Conservation (phyloP, 2,888 invertebrate species). For the Dastarcus helophoroides region DNA sequence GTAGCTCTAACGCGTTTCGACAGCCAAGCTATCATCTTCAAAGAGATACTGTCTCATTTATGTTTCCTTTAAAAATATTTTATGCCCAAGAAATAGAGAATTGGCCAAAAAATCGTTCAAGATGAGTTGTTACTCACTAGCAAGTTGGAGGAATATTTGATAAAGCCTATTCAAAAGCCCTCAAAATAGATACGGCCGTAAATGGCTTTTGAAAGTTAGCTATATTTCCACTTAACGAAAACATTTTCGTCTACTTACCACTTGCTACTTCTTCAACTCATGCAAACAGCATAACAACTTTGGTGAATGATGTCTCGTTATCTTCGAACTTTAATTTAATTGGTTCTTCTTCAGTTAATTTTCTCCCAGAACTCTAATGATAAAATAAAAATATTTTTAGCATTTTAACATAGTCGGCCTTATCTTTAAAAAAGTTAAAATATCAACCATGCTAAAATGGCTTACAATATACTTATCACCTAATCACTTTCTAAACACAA, state of each 20-base stretch:
- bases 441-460: no score
- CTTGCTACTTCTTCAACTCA: constrained; percentile 10
- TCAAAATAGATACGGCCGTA: constrained; percentile 9
- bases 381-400: no score
- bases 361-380: no score
- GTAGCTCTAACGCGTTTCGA: no score
- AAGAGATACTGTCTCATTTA: constrained; percentile 14
- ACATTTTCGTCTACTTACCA: constrained; percentile 4
- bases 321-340: constrained; percentile 6
- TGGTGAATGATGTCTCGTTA: constrained; percentile 9
- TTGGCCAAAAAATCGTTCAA: constrained; percentile 19
- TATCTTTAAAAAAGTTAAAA: no score
- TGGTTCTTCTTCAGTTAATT: no score
- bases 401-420: no score
- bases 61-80: constrained; percentile 19
- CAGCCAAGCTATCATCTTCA: neutral
- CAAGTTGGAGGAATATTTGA: constrained; percentile 5
- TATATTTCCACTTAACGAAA: constrained; percentile 6
- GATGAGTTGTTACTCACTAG: constrained; percentile 13
- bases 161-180: constrained; percentile 5
- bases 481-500: no score
- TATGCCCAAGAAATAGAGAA: constrained; percentile 17
- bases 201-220: constrained; percentile 6
- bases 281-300: constrained; percentile 10
- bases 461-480: no score